These are phyloP conservation scores for Acromyrmex charruanus DNA, from an alignment of 1,140 invertebrate genomes.

Conservation along the genomic window DNA sequence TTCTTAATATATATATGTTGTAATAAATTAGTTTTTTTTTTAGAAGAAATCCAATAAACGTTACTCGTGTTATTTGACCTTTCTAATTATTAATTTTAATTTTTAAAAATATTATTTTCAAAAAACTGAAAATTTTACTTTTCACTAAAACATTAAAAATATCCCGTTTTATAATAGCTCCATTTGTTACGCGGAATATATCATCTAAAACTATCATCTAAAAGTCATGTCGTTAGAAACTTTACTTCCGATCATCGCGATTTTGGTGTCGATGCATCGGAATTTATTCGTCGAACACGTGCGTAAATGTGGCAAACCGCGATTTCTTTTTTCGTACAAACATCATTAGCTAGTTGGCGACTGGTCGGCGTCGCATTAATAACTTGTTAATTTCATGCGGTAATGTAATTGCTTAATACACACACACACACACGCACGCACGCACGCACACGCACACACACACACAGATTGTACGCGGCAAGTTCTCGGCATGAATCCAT, in stretches of 20 bases:
- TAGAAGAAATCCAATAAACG: too few relatives aligned
- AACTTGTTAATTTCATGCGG: constrained; percentile 54
- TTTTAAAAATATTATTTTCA: too few relatives aligned
- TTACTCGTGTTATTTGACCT: too few relatives aligned
- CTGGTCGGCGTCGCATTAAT: constrained; percentile 20
- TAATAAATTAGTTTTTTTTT: too few relatives aligned
- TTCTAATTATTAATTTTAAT: too few relatives aligned
- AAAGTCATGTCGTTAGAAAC: neutral
- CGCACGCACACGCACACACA: too few relatives aligned
- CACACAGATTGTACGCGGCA: constrained; percentile 26
- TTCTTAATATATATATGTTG: too few relatives aligned
- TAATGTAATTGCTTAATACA: constrained; percentile 44
- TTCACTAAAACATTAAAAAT: neutral
- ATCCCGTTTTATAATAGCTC: neutral
- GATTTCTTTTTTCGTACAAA: constrained; percentile 23
- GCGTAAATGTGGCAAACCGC: constrained; percentile 23
- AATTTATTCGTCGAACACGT: constrained; percentile 24
- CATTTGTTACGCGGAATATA: neutral
- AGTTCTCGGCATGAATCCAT: constrained; percentile 45
- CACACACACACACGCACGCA: neutral
- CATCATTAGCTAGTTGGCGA: neutral
- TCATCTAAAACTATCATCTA: neutral
- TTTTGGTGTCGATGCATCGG: neutral
- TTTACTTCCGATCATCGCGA: neutral
- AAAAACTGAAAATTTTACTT: neutral